Conservation (phyloP, 2,888 invertebrate species). For the Ernsta delagoae region DNA sequence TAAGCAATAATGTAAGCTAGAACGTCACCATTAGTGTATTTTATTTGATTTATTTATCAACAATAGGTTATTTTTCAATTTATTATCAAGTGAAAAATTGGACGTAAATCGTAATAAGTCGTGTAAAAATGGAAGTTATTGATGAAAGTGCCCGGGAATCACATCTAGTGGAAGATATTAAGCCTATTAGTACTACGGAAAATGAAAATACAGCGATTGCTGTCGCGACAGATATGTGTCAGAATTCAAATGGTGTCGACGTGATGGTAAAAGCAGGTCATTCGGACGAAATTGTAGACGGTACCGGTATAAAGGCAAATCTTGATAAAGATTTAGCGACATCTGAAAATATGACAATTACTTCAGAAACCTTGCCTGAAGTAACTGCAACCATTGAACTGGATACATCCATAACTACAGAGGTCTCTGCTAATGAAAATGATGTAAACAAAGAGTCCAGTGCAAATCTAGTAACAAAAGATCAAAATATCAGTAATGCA, state of each 20-base stretch:
- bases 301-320: constrained; percentile 38
- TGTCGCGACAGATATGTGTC: constrained; percentile 60
- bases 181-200: constrained; percentile 49
- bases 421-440: constrained; percentile 8
- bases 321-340: constrained; percentile 30
- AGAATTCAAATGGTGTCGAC: constrained; percentile 70
- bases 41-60: constrained; percentile 57
- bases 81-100: constrained; percentile 24
- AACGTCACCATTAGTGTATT: constrained; percentile 29
- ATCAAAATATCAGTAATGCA: neutral
- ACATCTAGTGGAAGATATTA: constrained; percentile 52
- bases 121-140: constrained; percentile 55
- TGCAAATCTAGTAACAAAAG: neutral
- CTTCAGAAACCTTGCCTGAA: neutral
- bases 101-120: constrained; percentile 33
- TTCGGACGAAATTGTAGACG: constrained; percentile 38
- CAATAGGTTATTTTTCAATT: constrained; percentile 52
- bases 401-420: neutral
- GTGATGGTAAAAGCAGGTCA: constrained; percentile 46
- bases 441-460: constrained; percentile 2
- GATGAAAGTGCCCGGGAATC: constrained; percentile 54
- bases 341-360: constrained; percentile 28
- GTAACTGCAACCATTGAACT: neutral
- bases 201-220: constrained; percentile 50
- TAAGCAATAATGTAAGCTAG: constrained; percentile 40